Percentiles rank a stretch among this genome's conserved stretches.
Evolutionary conservation across 2,888 invertebrate species (phyloP).

Genomic region (Cactoblastis cactorum): DNA sequence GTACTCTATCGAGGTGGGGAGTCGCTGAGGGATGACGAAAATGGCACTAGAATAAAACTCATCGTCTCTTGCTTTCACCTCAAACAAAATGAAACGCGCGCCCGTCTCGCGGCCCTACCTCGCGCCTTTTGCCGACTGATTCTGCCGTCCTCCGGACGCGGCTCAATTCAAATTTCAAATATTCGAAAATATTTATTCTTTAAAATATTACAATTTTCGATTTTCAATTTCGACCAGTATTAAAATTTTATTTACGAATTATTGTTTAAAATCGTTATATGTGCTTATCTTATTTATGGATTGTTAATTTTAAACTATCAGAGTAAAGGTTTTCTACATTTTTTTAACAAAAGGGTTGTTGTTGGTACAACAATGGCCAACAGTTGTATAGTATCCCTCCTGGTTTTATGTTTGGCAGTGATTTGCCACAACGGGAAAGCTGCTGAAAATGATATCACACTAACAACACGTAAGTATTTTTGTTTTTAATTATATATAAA

Average conservation of each 20-base stretch:
- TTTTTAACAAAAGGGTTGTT: slow-evolving; percentile 19
- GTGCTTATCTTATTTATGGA: slow-evolving; percentile 30
- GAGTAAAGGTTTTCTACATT: slow-evolving; percentile 23
- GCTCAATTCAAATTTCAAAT: slow-evolving; percentile 37
- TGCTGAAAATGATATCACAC: slow-evolving; percentile 48
- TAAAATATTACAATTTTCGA: background rate
- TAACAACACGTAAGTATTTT: slow-evolving; percentile 58
- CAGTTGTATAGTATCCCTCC: slow-evolving; percentile 48
- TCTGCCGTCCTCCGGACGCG: slow-evolving; percentile 57
- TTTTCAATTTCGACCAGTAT: slow-evolving; percentile 1
- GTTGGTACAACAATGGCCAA: slow-evolving; percentile 51
- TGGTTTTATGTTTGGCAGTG: slow-evolving; percentile 57
- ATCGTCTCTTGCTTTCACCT: slow-evolving; percentile 72
- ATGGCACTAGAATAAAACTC: slow-evolving; percentile 68
- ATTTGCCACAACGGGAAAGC: slow-evolving; percentile 56
- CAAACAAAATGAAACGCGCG: slow-evolving; percentile 66
- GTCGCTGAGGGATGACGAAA: slow-evolving; percentile 68
- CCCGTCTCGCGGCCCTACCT: slow-evolving; percentile 44
- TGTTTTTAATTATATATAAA: background rate
- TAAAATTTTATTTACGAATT: slow-evolving; percentile 20
- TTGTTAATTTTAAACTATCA: slow-evolving; percentile 21
- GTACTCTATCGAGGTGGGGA: slow-evolving; percentile 51
- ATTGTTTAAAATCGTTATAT: slow-evolving; percentile 23
- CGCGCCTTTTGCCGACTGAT: slow-evolving; percentile 53
- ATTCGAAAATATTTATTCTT: slow-evolving; percentile 21